Evolutionary conservation across 2,888 invertebrate species (phyloP).

Genomic region (Habroteleia sp.): DNA sequence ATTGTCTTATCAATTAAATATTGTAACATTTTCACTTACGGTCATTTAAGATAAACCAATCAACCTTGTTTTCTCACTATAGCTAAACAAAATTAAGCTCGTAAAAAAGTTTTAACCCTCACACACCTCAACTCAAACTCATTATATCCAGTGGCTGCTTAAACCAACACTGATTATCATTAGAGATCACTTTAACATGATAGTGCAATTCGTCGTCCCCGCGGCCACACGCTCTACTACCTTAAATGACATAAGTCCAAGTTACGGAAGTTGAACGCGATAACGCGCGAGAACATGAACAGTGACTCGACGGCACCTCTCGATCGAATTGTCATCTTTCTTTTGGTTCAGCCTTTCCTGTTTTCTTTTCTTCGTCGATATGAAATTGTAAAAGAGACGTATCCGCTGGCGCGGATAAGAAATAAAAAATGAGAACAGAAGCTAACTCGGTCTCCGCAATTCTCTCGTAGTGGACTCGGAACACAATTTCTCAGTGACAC

Average conservation of each 20-base stretch:
- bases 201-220: conserved; percentile 23
- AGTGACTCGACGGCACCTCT: background rate
- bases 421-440: conserved; percentile 37
- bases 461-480: conserved; percentile 13
- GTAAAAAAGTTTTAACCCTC: background rate
- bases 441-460: conserved; percentile 7
- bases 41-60: too few species aligned
- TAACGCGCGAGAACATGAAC: conserved; percentile 13
- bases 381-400: conserved; percentile 14
- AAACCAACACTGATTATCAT: conserved; percentile 43
- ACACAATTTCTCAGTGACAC: conserved; percentile 50
- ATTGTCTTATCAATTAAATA: too few species aligned
- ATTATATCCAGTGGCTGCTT: conserved; percentile 16
- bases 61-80: too few species aligned
- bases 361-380: conserved; percentile 12
- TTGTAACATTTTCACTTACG: too few species aligned
- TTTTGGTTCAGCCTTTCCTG: conserved; percentile 1
- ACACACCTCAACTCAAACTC: conserved; percentile 11
- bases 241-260: conserved; percentile 27
- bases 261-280: conserved; percentile 23
- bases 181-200: conserved; percentile 38
- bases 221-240: conserved; percentile 11
- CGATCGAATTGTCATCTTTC: conserved; percentile 4
- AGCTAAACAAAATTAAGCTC: too few species aligned
- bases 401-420: conserved; percentile 10